A percentile compares a stretch with the other conserved stretches of the same genome.
These are phyloP conservation scores for Quadriops clusia DNA, from an alignment of 2,888 invertebrate genomes.

Conservation along the genomic window DNA sequence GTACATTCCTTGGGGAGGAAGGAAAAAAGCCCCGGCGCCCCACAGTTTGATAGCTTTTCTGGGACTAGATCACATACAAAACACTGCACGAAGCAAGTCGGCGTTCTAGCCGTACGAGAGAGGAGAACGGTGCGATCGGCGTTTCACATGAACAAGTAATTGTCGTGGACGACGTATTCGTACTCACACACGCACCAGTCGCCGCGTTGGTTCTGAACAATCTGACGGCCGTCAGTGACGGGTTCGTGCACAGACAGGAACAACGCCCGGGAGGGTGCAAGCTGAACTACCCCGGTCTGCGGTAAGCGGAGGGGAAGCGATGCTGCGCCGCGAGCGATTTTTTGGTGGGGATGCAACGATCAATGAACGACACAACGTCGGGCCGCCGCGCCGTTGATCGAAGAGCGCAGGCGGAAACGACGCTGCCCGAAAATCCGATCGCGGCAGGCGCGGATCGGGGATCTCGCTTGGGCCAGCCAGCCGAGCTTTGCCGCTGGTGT, in stretches of 20 bases:
- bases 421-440: no score
- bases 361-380: no score
- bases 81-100: constrained; percentile 24
- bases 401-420: no score
- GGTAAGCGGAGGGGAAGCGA: constrained; percentile 24
- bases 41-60: constrained; percentile 86
- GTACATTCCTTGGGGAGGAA: constrained; percentile 94
- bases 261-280: constrained; percentile 32
- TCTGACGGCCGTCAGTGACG: constrained; percentile 7
- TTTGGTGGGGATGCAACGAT: constrained; percentile 31
- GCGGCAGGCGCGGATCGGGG: no score
- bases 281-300: constrained; percentile 29
- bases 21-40: constrained; percentile 91
- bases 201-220: neutral
- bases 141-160: no score
- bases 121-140: constrained; percentile 3
- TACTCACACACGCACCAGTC: constrained; percentile 3
- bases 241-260: constrained; percentile 18
- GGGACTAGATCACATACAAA: constrained; percentile 44
- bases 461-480: no score
- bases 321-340: constrained; percentile 21
- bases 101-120: neutral
- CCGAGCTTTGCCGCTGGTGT: no score
- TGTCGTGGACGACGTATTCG: constrained; percentile 3
- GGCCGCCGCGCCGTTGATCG: no score